phyloP scores from a whole-genome alignment of 2,113 vertebrate genomes.

The Aptenodytes forsteri region DNA sequence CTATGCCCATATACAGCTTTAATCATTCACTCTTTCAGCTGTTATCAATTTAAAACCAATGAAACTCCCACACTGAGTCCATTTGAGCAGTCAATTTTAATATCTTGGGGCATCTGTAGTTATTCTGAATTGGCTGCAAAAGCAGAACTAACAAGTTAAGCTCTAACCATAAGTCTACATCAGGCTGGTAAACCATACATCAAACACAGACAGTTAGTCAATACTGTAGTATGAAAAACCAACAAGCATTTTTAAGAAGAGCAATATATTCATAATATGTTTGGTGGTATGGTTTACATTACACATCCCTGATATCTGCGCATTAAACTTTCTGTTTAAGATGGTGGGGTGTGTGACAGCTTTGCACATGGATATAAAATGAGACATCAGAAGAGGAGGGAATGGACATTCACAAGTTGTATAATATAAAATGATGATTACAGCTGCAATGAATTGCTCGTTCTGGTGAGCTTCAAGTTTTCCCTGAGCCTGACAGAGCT shows the following conservation, averaged over 20 bases:
- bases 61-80: constrained; percentile 87
- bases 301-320: constrained; percentile 50
- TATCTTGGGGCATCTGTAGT: constrained; percentile 93
- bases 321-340: constrained; percentile 50
- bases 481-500: neutral
- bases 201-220: constrained; percentile 93
- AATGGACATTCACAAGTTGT: constrained; percentile 32
- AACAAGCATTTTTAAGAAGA: constrained; percentile 88
- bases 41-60: constrained; percentile 91
- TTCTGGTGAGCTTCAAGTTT: constrained; percentile 24
- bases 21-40: constrained; percentile 85
- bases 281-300: constrained; percentile 73
- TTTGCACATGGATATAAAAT: constrained; percentile 31
- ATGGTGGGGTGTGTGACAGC: constrained; percentile 25
- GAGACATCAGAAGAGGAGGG: constrained; percentile 25
- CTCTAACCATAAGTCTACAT: constrained; percentile 92
- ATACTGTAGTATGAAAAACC: constrained; percentile 91
- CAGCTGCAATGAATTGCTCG: neutral
- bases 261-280: constrained; percentile 85
- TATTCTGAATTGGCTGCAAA: constrained; percentile 86
- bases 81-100: constrained; percentile 90
- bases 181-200: constrained; percentile 88
- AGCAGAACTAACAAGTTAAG: constrained; percentile 98
- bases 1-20: constrained; percentile 81
- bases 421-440: constrained; percentile 38